Base-by-base conservation (phyloP, 2,797 vertebrate species). In the Lepus oiostolus region DNA sequence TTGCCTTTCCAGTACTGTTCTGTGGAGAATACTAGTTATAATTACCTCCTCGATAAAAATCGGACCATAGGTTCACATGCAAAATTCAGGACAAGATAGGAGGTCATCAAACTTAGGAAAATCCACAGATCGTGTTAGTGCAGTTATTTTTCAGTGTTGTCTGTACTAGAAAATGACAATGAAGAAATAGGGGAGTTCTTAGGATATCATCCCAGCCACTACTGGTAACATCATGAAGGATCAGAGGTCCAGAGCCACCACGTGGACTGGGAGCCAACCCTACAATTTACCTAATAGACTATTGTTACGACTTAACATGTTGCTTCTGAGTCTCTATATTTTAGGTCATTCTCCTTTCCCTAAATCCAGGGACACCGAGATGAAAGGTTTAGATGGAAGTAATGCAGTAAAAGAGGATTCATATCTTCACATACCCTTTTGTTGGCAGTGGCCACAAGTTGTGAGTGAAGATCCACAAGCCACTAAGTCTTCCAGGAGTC, bases 11-110 rank as follows among this genome's bases (percentile, higher is more conserved):
- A 58, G 52, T 88, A 75, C 42, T 85, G 24, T 77, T 77, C 94
- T 96, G 26, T 52, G 38, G 94, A 92, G 92, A 94, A 96, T 93
- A 83, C 50, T 83, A 26, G 22, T 88, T 92, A 62, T 93, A 95
- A 96, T 96, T 91, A 93, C 77, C 65, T 74, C 85, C 89, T 85
- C n/a, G 11, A 81, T 80, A 82, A 70, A 92, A 54, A 70, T 65
- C 80, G 21, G 68, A 32, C 50, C 50, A 81, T 83, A 74, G 77
- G 5, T 92, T 88, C 62, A 74, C 24, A n/a, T 74, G 52, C 77
- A 83, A 93, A 62, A 82, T 85, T 90, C 76, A 86, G 88, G 62
- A 74, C 79, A 65, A 95, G 90, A 88, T 10, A 70, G 80, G 68
- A 89, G 32, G 50, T 91, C 85, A 54, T 68, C 65, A 71, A 71